Conservation (phyloP, 2,113 vertebrate genomes). For the Anarrhichthys ocellatus region DNA sequence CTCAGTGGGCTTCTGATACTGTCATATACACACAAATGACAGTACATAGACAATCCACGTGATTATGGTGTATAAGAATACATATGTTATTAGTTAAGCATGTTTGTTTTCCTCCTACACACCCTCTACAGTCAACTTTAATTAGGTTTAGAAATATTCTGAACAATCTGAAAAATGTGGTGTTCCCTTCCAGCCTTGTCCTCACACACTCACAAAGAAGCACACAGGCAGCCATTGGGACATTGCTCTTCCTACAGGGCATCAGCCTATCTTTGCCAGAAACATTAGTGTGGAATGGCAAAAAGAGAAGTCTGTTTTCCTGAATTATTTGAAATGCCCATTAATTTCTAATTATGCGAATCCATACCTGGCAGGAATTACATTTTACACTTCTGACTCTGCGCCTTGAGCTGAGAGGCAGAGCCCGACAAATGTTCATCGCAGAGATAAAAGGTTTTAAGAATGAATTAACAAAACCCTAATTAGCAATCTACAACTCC, state of each 20-base stretch:
- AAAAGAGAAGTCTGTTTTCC: conserved; percentile 19
- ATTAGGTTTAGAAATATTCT: not conserved
- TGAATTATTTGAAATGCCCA: conserved; percentile 46
- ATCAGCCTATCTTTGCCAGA: conserved; percentile 28
- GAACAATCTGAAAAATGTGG: not conserved
- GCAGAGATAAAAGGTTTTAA: conserved; percentile 41
- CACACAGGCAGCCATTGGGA: not conserved
- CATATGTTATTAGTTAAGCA: not conserved
- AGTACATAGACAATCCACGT: not conserved
- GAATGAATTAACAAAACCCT: conserved; percentile 47
- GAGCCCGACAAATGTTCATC: not conserved
- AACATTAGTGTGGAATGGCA: conserved; percentile 40
- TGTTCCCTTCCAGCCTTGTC: not conserved
- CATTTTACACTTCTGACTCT: conserved; percentile 39
- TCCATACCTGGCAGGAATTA: conserved; percentile 46
- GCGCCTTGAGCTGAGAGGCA: conserved; percentile 17
- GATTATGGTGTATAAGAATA: not conserved
- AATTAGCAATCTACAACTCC: conserved; percentile 41
- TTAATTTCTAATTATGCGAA: conserved; percentile 47
- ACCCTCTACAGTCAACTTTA: not conserved
- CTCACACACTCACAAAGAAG: not conserved
- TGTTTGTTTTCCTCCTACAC: not conserved
- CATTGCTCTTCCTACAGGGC: conserved; percentile 1
- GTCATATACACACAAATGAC: not conserved
- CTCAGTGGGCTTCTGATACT: not conserved